phyloP scores from a whole-genome alignment of 2,888 invertebrate genomes.

The Argyresthia albistria region DNA sequence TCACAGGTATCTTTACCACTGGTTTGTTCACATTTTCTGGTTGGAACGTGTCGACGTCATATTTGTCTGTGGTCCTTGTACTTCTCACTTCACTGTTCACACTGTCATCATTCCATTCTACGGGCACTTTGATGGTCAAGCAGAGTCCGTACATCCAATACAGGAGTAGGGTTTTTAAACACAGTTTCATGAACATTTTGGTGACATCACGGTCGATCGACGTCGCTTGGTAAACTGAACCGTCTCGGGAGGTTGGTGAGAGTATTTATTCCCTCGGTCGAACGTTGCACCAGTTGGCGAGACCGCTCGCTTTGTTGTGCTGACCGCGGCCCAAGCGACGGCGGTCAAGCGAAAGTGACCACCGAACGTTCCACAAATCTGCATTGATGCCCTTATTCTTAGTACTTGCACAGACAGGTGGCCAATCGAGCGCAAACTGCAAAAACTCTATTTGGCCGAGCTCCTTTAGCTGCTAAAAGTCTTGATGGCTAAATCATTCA shows the following conservation, averaged over 20 bases:
- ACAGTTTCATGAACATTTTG: slow-evolving; percentile 34
- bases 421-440: too few relatives aligned
- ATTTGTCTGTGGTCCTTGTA: slow-evolving; percentile 12
- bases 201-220: slow-evolving; percentile 52
- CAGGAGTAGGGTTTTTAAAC: slow-evolving; percentile 23
- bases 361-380: neutral
- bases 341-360: neutral
- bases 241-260: slow-evolving; percentile 37
- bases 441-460: too few relatives aligned
- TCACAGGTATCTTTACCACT: slow-evolving; percentile 26
- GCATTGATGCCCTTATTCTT: too few relatives aligned
- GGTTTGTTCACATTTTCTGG: slow-evolving; percentile 6
- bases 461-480: too few relatives aligned
- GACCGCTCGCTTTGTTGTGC: slow-evolving; percentile 46
- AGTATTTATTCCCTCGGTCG: slow-evolving; percentile 68
- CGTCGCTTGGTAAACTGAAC: slow-evolving; percentile 53
- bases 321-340: slow-evolving; percentile 22
- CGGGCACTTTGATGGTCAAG: slow-evolving; percentile 46
- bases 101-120: slow-evolving; percentile 35
- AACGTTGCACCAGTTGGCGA: slow-evolving; percentile 56
- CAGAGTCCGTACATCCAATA: slow-evolving; percentile 37
- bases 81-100: slow-evolving; percentile 42
- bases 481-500: too few relatives aligned
- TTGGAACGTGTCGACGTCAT: slow-evolving; percentile 22
- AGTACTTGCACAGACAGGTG: too few relatives aligned